Evolutionary conservation across 2,113 vertebrate genomes (phyloP).

Genomic region (Sciurus niger): DNA sequence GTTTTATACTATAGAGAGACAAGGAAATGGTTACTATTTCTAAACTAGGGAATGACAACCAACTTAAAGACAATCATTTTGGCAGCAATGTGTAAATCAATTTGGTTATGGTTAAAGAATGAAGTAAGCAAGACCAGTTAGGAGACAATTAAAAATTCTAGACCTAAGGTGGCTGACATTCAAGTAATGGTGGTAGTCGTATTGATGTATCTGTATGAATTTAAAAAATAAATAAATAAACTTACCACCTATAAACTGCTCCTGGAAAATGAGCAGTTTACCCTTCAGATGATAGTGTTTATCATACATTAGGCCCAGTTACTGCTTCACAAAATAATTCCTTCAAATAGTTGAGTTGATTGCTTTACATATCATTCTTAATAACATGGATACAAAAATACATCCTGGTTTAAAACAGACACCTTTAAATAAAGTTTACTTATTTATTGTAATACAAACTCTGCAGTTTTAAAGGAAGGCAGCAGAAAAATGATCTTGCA

Average conservation of each 20-base stretch:
- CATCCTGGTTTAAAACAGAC: slow-evolving; percentile 52
- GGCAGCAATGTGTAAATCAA: background rate
- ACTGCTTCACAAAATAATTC: slow-evolving; percentile 16
- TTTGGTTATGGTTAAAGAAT: background rate
- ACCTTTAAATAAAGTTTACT: slow-evolving; percentile 35
- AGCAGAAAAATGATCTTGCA: slow-evolving; percentile 17
- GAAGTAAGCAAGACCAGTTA: background rate
- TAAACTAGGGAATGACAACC: background rate
- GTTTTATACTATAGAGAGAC: background rate
- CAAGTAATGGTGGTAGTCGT: background rate
- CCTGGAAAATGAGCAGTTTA: background rate
- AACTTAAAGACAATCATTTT: slow-evolving; percentile 33
- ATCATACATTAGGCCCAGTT: background rate
- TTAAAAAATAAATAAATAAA: background rate
- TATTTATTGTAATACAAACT: slow-evolving; percentile 39
- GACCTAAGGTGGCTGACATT: background rate
- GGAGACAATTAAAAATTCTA: slow-evolving; percentile 11
- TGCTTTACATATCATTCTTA: background rate
- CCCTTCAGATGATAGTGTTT: background rate
- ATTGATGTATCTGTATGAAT: background rate
- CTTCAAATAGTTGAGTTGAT: background rate
- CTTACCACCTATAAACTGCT: background rate
- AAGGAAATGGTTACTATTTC: slow-evolving; percentile 30
- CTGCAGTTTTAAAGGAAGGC: background rate
- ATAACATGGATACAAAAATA: background rate